Conservation (phyloP, 2,888 invertebrate species). For the Danaus chrysippus region DNA sequence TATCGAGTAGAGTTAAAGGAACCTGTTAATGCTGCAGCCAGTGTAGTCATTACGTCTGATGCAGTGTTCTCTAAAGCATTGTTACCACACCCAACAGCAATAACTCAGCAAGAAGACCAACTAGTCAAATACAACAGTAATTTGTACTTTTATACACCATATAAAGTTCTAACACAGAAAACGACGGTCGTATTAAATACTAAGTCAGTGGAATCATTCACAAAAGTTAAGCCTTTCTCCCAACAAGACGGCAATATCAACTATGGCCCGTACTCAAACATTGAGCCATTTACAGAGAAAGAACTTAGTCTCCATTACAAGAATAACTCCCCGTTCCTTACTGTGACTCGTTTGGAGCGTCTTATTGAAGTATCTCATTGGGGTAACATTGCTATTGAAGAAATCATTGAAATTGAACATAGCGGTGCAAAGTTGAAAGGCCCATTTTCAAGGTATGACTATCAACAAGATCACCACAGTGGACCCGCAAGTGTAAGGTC, state of each 20-base stretch:
- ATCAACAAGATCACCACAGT: conserved; percentile 94
- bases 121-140: conserved; percentile 92
- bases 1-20: conserved; percentile 81
- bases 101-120: conserved; percentile 96
- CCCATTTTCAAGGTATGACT: conserved; percentile 98
- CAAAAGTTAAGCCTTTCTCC: conserved; percentile 88
- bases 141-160: conserved; percentile 91
- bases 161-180: conserved; percentile 88
- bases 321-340: conserved; percentile 97
- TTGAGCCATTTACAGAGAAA: conserved; percentile 78
- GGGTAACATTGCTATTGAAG: conserved; percentile 99
- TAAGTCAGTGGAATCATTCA: conserved; percentile 88
- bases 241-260: conserved; percentile 89
- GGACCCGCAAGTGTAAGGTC: conserved; percentile 93
- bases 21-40: conserved; percentile 77
- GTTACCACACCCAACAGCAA: conserved; percentile 90
- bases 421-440: conserved; percentile 96
- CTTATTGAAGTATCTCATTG: conserved; percentile 98
- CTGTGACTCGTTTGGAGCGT: conserved; percentile 92
- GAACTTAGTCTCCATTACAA: conserved; percentile 93
- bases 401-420: conserved; percentile 94
- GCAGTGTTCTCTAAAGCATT: conserved; percentile 87
- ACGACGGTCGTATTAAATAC: conserved; percentile 88
- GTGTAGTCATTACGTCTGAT: conserved; percentile 82
- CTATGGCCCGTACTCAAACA: conserved; percentile 93